These are phyloP conservation scores for Microplitis deprimator DNA, from an alignment of 2,888 invertebrate genomes.

Conservation along the genomic window DNA sequence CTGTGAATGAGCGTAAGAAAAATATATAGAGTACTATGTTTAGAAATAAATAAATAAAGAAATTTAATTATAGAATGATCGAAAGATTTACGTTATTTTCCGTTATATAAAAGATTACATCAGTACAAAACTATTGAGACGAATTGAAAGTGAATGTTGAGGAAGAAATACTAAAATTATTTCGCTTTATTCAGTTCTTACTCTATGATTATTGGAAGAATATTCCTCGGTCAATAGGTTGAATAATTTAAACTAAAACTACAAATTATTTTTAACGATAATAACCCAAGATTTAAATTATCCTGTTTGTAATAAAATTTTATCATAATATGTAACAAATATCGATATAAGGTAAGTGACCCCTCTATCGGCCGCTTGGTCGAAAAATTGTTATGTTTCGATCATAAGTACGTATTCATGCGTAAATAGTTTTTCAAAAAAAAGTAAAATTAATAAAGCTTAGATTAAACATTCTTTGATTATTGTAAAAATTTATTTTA, in stretches of 20 bases:
- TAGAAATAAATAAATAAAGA: not conserved
- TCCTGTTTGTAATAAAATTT: too few species aligned
- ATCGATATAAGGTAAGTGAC: too few species aligned
- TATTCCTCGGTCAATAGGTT: not conserved
- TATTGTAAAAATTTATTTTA: too few species aligned
- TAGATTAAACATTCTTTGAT: too few species aligned
- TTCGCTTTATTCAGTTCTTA: not conserved
- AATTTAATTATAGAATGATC: not conserved
- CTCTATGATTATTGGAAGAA: not conserved
- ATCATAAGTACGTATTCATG: too few species aligned
- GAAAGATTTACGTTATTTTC: not conserved
- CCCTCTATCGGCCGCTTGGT: too few species aligned
- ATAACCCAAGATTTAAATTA: not conserved
- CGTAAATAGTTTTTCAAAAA: too few species aligned
- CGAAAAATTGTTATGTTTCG: too few species aligned
- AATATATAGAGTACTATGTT: too few species aligned
- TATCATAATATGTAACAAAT: too few species aligned
- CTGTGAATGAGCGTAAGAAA: too few species aligned
- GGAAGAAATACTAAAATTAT: not conserved
- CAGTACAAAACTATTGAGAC: not conserved
- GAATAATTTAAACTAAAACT: not conserved
- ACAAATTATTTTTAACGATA: not conserved
- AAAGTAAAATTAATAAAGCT: too few species aligned
- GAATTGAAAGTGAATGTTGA: not conserved
- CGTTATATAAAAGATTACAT: not conserved